Evolutionary conservation across 2,888 invertebrate genomes (phyloP).

Genomic region (Cheilosia grossa): DNA sequence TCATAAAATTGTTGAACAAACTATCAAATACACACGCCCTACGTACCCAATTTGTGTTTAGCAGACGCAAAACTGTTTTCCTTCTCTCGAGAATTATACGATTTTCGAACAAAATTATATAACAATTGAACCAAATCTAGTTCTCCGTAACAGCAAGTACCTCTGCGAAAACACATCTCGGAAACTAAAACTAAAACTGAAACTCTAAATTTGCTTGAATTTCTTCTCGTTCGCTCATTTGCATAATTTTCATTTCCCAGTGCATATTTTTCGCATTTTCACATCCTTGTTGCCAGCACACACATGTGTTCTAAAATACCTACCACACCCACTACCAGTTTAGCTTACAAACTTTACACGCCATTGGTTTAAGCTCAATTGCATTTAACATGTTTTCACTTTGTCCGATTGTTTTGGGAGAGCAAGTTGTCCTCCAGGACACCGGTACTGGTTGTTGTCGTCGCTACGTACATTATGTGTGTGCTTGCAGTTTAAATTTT

Average conservation of each 20-base stretch:
- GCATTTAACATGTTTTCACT: constrained; percentile 72
- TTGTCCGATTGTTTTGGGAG: constrained; percentile 67
- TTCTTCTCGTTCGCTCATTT: constrained; percentile 57
- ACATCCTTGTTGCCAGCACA: constrained; percentile 28
- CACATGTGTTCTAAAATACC: constrained; percentile 2
- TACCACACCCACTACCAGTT: constrained; percentile 20
- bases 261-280: constrained; percentile 18
- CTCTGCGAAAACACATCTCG: constrained; percentile 14
- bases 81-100: neutral
- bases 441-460: constrained; percentile 17
- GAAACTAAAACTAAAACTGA: constrained; percentile 7
- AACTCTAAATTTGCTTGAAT: constrained; percentile 36
- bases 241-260: constrained; percentile 50
- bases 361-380: constrained; percentile 73
- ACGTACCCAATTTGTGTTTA: neutral
- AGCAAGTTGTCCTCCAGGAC: constrained; percentile 19
- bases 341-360: constrained; percentile 63
- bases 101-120: neutral
- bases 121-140: neutral
- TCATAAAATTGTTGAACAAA: neutral
- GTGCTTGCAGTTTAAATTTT: neutral
- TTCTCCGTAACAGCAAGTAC: neutral
- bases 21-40: constrained; percentile 4
- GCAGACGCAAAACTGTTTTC: neutral
- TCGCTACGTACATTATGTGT: neutral